phyloP scores from a whole-genome alignment of 2,797 vertebrate species.

The Graptemys geographica region DNA sequence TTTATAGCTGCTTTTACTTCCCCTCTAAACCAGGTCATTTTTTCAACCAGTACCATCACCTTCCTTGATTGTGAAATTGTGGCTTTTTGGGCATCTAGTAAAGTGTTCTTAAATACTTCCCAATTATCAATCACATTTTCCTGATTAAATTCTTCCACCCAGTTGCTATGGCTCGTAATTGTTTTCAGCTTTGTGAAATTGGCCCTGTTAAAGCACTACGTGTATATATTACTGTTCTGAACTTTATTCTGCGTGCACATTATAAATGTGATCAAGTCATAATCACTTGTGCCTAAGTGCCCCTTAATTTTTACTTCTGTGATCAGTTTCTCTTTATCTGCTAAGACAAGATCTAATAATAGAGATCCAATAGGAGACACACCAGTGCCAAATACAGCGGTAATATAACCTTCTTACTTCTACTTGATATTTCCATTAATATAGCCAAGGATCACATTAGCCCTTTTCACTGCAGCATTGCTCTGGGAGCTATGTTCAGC shows the following conservation, averaged over 20 bases:
- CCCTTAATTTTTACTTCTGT: background rate
- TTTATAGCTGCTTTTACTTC: background rate
- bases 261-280: background rate
- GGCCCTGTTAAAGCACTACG: background rate
- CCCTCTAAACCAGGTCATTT: background rate
- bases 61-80: background rate
- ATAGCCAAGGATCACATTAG: background rate
- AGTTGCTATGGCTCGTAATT: background rate
- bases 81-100: background rate
- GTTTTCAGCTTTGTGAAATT: background rate
- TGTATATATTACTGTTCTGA: background rate
- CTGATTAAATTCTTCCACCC: background rate
- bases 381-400: background rate
- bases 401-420: background rate
- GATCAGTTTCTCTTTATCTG: background rate
- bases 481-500: background rate
- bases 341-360: background rate
- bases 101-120: background rate
- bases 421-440: background rate
- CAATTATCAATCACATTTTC: background rate
- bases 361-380: background rate
- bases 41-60: background rate
- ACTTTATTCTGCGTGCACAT: background rate
- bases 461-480: background rate
- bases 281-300: background rate